A percentile compares a stretch with the other conserved stretches of the same genome.
These are phyloP conservation scores for Agriotes lineatus DNA, from an alignment of 2,888 invertebrate species.

Conservation along the genomic window DNA sequence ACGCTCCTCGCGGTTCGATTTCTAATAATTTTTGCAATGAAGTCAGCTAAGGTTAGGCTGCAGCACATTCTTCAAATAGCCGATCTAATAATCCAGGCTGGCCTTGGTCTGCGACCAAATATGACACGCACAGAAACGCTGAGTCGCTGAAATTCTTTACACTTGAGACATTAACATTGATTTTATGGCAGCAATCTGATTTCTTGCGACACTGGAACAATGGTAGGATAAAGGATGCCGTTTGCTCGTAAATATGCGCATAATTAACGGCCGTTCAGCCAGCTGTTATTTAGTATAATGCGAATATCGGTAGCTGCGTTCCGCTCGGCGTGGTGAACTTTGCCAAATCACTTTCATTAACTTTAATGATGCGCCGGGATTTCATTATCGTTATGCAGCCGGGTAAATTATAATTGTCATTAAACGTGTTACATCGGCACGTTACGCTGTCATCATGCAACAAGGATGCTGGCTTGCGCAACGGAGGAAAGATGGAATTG, in stretches of 20 bases:
- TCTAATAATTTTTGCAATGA: not conserved
- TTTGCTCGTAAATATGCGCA: not conserved
- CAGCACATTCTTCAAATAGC: conserved; percentile 25
- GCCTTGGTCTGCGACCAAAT: conserved; percentile 27
- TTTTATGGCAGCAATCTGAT: conserved; percentile 17
- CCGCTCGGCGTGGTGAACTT: not conserved
- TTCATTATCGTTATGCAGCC: not conserved
- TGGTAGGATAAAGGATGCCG: conserved; percentile 15
- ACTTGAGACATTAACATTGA: conserved; percentile 23
- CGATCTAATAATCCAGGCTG: conserved; percentile 8
- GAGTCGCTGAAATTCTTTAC: conserved; percentile 24
- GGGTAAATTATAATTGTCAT: not conserved
- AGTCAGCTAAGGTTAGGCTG: conserved; percentile 20
- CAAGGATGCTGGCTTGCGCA: too few species aligned
- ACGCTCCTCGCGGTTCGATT: too few species aligned
- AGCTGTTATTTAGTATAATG: not conserved
- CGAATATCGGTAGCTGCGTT: not conserved
- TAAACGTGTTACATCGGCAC: not conserved
- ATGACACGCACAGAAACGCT: conserved; percentile 21
- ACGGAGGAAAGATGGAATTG: too few species aligned
- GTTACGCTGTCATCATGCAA: not conserved
- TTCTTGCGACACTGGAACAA: conserved; percentile 17
- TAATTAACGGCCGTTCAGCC: not conserved
- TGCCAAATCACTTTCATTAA: not conserved
- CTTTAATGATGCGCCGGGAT: not conserved